phyloP scores from a whole-genome alignment of 2,888 invertebrate species.

The Trichopria drosophilae region DNA sequence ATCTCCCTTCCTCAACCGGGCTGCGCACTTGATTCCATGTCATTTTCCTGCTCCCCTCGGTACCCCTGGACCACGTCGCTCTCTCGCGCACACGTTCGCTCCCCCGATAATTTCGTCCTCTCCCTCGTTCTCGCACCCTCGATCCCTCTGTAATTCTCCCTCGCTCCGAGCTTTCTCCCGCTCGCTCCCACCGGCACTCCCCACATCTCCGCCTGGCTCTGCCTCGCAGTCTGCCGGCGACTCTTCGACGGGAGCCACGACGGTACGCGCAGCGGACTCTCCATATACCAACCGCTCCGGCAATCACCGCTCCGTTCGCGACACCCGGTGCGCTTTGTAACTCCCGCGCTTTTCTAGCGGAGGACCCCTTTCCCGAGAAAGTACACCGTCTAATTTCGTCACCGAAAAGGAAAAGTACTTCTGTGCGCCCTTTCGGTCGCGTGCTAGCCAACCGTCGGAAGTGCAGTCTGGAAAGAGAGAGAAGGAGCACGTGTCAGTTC shows the following conservation, averaged over 20 bases:
- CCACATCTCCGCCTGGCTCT: slow-evolving; percentile 40
- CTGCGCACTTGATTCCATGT: slow-evolving; percentile 5
- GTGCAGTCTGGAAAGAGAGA: too few relatives aligned
- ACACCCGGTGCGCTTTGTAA: too few relatives aligned
- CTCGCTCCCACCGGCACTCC: slow-evolving; percentile 41
- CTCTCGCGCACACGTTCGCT: too few relatives aligned
- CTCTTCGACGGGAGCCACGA: slow-evolving; percentile 51
- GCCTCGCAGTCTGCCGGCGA: slow-evolving; percentile 53
- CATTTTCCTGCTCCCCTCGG: slow-evolving; percentile 8
- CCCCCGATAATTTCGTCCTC: too few relatives aligned
- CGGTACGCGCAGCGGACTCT: too few relatives aligned
- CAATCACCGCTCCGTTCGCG: too few relatives aligned
- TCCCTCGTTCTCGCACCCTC: slow-evolving; percentile 23
- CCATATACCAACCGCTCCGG: too few relatives aligned
- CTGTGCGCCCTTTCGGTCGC: slow-evolving; percentile 8
- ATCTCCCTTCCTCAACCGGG: slow-evolving; percentile 14
- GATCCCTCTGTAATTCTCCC: slow-evolving; percentile 11
- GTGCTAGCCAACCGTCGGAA: too few relatives aligned
- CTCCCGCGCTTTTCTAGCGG: slow-evolving; percentile 8
- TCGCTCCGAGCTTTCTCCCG: slow-evolving; percentile 31
- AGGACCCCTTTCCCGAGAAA: slow-evolving; percentile 8
- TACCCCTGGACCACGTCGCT: too few relatives aligned
- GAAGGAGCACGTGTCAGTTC: slow-evolving; percentile 19
- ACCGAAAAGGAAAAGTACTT: slow-evolving; percentile 19
- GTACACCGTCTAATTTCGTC: slow-evolving; percentile 6